Conservation (phyloP, 1,140 invertebrate species). For the Campoletis sonorensis region DNA sequence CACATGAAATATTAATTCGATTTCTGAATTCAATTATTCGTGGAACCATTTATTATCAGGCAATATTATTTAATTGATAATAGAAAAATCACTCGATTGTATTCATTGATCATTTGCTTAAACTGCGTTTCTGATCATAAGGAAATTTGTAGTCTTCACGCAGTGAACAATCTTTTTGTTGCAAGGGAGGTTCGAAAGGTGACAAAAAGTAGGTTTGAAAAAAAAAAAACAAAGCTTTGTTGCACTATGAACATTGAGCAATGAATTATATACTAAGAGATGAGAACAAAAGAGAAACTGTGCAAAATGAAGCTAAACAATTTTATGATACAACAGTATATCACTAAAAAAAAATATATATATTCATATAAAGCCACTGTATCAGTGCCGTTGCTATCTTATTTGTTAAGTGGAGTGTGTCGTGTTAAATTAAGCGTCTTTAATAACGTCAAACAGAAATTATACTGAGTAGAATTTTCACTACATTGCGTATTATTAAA, state of each 20-base stretch:
- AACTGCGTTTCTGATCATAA: not conserved
- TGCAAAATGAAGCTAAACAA: not conserved
- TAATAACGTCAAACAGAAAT: conserved; percentile 63
- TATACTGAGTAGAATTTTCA: conserved; percentile 39
- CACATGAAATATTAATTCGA: not conserved
- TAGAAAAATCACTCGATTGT: too few relatives aligned
- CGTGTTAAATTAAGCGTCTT: conserved; percentile 65
- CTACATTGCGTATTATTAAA: not conserved
- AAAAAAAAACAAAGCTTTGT: not conserved
- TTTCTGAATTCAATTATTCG: not conserved
- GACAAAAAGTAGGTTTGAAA: not conserved
- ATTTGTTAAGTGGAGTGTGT: conserved; percentile 59
- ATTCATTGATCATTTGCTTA: not conserved
- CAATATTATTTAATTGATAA: too few relatives aligned
- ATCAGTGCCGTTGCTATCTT: not conserved
- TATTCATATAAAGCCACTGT: not conserved
- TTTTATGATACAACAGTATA: not conserved
- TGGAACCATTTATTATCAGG: too few relatives aligned
- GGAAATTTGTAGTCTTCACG: not conserved
- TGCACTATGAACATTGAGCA: not conserved
- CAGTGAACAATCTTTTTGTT: not conserved
- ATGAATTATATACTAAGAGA: not conserved
- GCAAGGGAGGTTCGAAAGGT: not conserved
- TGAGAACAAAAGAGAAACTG: not conserved
- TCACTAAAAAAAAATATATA: not conserved